A percentile compares a stretch with the other conserved stretches of the same genome.
Evolutionary conservation across 2,888 invertebrate species (phyloP).

Genomic region (Drosophila mimetica): DNA sequence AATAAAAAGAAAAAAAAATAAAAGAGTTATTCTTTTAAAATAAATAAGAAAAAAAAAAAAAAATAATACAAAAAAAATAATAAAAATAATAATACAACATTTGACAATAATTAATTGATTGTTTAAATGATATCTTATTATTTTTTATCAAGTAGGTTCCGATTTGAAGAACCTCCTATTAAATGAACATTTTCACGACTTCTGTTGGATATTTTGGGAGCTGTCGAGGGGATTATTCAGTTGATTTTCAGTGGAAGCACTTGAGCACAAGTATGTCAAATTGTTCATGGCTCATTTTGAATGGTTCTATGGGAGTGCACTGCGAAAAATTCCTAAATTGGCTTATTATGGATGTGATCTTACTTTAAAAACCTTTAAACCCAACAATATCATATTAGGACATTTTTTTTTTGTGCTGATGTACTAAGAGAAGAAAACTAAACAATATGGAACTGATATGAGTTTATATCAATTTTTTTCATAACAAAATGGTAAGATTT

Average conservation of each 20-base stretch:
- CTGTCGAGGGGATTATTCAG: constrained; percentile 26
- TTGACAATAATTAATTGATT: too few species aligned
- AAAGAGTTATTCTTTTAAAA: too few species aligned
- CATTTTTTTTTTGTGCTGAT: too few species aligned
- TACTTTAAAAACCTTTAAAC: too few species aligned
- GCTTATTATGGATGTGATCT: background rate
- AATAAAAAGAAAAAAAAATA: too few species aligned
- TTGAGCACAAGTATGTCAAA: constrained; percentile 16
- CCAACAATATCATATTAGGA: too few species aligned
- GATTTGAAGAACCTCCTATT: background rate
- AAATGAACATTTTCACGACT: constrained; percentile 13
- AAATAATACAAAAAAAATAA: background rate
- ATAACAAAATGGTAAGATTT: too few species aligned
- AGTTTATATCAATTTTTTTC: too few species aligned
- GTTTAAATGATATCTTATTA: background rate
- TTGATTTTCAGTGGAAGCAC: constrained; percentile 2
- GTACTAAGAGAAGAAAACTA: too few species aligned
- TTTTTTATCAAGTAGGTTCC: background rate
- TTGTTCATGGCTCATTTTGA: constrained; percentile 14
- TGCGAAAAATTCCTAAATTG: background rate
- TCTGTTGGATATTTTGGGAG: constrained; percentile 19
- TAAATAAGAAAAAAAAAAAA: too few species aligned
- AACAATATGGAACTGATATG: too few species aligned
- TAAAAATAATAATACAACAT: background rate
- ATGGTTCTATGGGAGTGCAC: constrained; percentile 4